Evolutionary conservation across 2,888 invertebrate species (phyloP), one percentile per base, ranked within the genome.

Genomic region (Trichopoda pennipes): DNA sequence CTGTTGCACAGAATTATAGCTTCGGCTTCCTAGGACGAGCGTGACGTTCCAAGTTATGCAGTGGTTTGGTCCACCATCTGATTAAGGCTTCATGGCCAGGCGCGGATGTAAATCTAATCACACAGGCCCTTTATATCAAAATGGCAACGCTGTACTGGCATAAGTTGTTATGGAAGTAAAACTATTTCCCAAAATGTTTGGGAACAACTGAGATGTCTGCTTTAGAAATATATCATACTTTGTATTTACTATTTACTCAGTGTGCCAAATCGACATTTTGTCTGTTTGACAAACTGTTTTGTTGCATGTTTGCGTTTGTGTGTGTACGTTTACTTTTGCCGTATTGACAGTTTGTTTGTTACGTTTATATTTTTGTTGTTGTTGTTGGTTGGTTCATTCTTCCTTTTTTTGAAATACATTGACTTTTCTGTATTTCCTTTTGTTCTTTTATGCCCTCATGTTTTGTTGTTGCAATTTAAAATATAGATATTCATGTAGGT

Each of bases 401-500:
- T 49, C 28, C 28, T n/a, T 75, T 60, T 69, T 60, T 12, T 64
- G 72, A 86, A 88, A 89, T 88, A 87, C 88, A 87, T 89, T 88
- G 89, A 88, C 88, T 88, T 89, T 88, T 88, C 87, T 87, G 84
- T 84, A 86, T 86, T 88, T 85, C 85, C 85, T 86, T 88, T 88
- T 88, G 87, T 68, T 87, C 86, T 68, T 66, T 55, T 60, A 58
- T 51, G n/a, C 49, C 60, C 51, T 73, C 69, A 58, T 82, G 81
- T 63, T 84, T 56, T 63, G 38, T 60, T 72, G 75, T 66, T 74
- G 38, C 38, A 38, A 38, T 38, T 12, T 38, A 1, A 38, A 38
- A 38, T 12, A 38, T 1, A 38, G 2, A 38, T 12, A 38, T 7
- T 28, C 28, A 28, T 28, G 28, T 28, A 28, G 8, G 8, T 28